phyloP scores from a whole-genome alignment of 2,797 vertebrate genomes.

The Vultur gryphus region DNA sequence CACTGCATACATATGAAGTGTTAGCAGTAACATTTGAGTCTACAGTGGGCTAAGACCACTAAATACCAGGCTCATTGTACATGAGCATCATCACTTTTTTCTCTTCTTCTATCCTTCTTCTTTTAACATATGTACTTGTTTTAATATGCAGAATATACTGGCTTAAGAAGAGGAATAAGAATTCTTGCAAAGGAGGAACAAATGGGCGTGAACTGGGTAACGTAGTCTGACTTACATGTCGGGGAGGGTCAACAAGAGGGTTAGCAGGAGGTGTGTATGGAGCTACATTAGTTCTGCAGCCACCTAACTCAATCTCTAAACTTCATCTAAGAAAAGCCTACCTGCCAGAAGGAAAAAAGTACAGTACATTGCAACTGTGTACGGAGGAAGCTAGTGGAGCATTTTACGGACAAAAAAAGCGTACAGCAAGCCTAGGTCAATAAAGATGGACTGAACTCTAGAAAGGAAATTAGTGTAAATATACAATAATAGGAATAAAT shows the following conservation, averaged over 20 bases:
- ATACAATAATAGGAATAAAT: neutral
- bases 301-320: neutral
- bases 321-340: neutral
- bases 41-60: neutral
- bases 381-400: neutral
- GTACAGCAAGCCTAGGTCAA: neutral
- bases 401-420: neutral
- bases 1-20: neutral
- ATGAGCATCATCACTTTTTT: neutral
- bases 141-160: neutral
- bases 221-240: accelerated
- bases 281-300: neutral
- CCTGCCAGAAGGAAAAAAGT: neutral
- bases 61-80: neutral
- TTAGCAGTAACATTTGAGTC: neutral
- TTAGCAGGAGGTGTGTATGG: neutral
- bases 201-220: neutral
- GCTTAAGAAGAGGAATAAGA: neutral
- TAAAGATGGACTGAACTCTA: neutral
- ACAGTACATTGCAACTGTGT: neutral
- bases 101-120: neutral
- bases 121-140: neutral
- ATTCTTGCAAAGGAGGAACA: neutral
- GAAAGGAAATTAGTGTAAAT: neutral
- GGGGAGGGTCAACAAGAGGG: neutral